Base-by-base conservation (phyloP, 2,888 invertebrate genomes). In the Callyntrura guangdongensis region DNA sequence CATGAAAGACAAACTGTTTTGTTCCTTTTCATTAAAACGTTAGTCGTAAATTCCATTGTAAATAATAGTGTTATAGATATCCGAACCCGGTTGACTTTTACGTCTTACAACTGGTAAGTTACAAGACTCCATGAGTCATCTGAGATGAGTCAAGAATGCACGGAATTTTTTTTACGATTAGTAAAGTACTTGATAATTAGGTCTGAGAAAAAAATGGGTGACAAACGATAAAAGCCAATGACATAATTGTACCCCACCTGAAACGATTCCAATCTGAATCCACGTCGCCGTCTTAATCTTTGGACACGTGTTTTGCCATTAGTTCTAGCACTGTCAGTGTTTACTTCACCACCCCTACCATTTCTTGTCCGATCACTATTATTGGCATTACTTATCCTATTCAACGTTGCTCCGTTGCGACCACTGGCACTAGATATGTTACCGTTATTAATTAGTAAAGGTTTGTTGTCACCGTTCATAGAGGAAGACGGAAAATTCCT, bases 391-490 rank as follows among this genome's bases (percentile, higher is more conserved):
- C 90, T 90, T 45, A 92, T 85, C 64, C 77, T 89, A 86, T 92
- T 92, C 27, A 92, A 89, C 45, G 87, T 61, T 25, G 89, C 92
- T 25, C 92, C 92, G 64, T 92, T 92, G 3, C 89, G 79, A 20
- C 91, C 91, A 81, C 84, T 91, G 22, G 84, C 36, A 86, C 82
- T 92, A 20, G 92, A 92, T 17, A 90, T 91, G 72, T 92, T 91
- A 22, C 91, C 92, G 89, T 92, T 91, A 69, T 92, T 92, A 22
- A 87, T 81, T 49, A 92, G 36, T 17, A 92, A 36, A n/a, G 91
- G 92, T 74, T 79, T 86, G 17, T 89, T 89, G 25, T 79, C 83
- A 5, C 82, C 49, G 36, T 61, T 86, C 56, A 64, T 79, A 25
- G 86, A 64, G 47, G 86, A 64, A n/a, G 59, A 22, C 2, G 53